Conservation (phyloP, 2,888 invertebrate genomes). For the Gymnosoma rotundatum region DNA sequence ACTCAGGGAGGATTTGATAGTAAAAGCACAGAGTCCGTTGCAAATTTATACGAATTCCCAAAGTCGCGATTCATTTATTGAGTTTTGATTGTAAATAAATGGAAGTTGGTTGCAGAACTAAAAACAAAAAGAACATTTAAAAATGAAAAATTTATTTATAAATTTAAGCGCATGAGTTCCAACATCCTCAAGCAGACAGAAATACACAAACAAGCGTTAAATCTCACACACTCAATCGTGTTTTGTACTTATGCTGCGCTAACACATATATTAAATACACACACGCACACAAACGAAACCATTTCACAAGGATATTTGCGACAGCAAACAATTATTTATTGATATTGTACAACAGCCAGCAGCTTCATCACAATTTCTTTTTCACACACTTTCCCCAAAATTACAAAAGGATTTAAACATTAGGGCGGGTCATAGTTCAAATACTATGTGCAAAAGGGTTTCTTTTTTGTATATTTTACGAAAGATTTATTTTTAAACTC, state of each 20-base stretch:
- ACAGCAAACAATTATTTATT: constrained; percentile 62
- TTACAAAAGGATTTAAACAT: constrained; percentile 54
- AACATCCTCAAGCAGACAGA: constrained; percentile 45
- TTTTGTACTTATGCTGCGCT: background rate
- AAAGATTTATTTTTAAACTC: constrained; percentile 54
- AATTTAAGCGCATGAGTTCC: constrained; percentile 56
- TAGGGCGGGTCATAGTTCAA: constrained; percentile 59
- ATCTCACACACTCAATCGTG: constrained; percentile 10
- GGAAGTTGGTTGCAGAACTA: constrained; percentile 62
- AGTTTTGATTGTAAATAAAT: constrained; percentile 73
- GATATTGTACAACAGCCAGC: constrained; percentile 55
- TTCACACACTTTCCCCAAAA: constrained; percentile 45
- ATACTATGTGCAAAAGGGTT: constrained; percentile 35
- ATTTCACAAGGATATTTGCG: constrained; percentile 52
- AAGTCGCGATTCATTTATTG: constrained; percentile 70
- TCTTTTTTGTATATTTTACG: constrained; percentile 5
- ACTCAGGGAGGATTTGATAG: constrained; percentile 48
- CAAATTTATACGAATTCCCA: constrained; percentile 60
- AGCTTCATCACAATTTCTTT: constrained; percentile 48
- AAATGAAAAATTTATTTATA: constrained; percentile 33
- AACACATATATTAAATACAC: background rate
- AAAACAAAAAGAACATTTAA: constrained; percentile 46
- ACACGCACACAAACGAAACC: background rate
- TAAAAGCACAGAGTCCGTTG: constrained; percentile 1
- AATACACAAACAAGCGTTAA: constrained; percentile 25